Conservation (phyloP, 1,140 invertebrate genomes). For the Heterodera carotae region DNA sequence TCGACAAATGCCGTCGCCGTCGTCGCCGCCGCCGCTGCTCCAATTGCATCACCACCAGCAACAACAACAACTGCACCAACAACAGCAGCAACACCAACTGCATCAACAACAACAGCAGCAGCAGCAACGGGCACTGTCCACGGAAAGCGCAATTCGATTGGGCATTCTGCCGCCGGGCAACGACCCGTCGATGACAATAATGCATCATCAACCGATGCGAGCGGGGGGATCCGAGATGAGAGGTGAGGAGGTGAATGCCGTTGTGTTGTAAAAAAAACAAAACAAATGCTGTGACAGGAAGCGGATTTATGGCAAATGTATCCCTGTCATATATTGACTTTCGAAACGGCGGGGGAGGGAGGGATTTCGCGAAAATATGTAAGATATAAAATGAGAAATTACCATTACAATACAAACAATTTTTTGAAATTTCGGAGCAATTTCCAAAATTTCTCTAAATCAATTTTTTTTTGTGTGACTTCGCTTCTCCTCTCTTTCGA, state of each 20-base stretch:
- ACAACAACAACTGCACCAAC: background rate
- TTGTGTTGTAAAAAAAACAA: background rate
- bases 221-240: conserved; percentile 19
- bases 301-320: too few relatives aligned
- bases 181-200: conserved; percentile 7
- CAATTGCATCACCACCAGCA: conserved; percentile 10
- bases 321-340: too few relatives aligned
- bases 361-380: too few relatives aligned
- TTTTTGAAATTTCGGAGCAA: too few relatives aligned
- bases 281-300: too few relatives aligned
- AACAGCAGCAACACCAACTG: background rate
- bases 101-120: background rate
- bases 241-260: conserved; percentile 20
- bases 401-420: too few relatives aligned
- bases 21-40: background rate
- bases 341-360: too few relatives aligned
- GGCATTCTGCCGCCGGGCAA: background rate
- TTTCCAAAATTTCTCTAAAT: too few relatives aligned
- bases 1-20: background rate
- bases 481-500: too few relatives aligned
- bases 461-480: too few relatives aligned
- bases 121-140: conserved; percentile 8
- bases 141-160: background rate
- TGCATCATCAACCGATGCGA: conserved; percentile 16
- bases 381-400: too few relatives aligned